phyloP scores from a whole-genome alignment of 37 sponge, comb jelly and placozoan genomes.

The Agelas oroides region DNA sequence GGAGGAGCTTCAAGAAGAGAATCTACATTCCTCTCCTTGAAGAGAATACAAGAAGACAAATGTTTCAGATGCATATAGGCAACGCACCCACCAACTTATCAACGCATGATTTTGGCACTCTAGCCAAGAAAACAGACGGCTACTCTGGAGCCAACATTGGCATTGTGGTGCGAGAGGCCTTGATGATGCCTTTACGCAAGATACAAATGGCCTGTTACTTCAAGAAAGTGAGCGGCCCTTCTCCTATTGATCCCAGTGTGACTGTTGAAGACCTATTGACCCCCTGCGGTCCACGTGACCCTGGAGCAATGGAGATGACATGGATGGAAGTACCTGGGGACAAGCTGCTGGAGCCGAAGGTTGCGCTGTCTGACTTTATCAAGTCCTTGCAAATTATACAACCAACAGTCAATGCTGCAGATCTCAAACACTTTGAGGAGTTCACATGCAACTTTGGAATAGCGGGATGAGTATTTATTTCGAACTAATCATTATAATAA shows the following conservation, averaged over 20 bases:
- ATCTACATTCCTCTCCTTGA: too few species aligned
- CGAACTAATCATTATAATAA: too few species aligned
- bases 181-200: conserved; percentile 96
- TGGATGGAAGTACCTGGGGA: conserved; percentile 93
- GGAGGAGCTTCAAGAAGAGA: conserved; percentile 96
- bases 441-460: conserved; percentile 95
- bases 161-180: conserved; percentile 91
- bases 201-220: conserved; percentile 96
- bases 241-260: conserved; percentile 9
- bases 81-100: conserved; percentile 70
- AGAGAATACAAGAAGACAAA: conserved; percentile 74
- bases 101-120: conserved; percentile 51
- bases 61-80: conserved; percentile 95
- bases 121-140: conserved; percentile 71
- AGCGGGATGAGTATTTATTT: too few species aligned
- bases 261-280: conserved; percentile 56
- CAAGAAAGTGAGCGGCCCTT: conserved; percentile 61
- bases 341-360: conserved; percentile 85
- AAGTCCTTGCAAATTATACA: conserved; percentile 74
- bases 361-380: conserved; percentile 82
- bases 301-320: conserved; percentile 83
- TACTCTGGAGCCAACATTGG: conserved; percentile 98
- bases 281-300: conserved; percentile 75
- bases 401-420: conserved; percentile 90
- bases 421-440: conserved; percentile 81